Base-by-base conservation (phyloP, 2,888 invertebrate species). In the Campoplex capitator region DNA sequence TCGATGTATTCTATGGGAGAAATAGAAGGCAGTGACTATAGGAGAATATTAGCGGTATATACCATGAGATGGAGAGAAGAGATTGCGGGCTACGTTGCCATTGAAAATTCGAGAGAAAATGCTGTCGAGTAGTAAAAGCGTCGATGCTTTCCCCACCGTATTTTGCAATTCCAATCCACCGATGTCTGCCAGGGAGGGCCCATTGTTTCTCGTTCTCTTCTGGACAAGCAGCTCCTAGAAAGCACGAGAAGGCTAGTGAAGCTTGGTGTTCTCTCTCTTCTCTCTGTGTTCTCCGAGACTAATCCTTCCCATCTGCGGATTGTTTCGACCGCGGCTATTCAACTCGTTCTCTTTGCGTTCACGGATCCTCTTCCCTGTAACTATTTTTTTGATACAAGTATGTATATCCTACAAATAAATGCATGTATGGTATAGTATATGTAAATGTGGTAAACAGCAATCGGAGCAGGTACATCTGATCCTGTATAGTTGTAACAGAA, bases 121-220 rank as follows among this genome's bases (percentile, higher is more conserved):
- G 68, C 73, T 79, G 84, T 76, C 78, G 84, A 65, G 71, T 51
- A 80, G 82, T 85, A 67, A 83, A 84, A 88, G 87, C 80, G 79
- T 89, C 90, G 89, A 90, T 89, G 86, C 86, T 87, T 58, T 71
- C 35, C 51, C 56, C 81, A 51, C 84, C 65, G 86, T 88, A 89
- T 91, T 91, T 91, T 88, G 89, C 91, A 90, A 90, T 89, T 90
- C 88, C 89, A 88, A 91, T 92, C 86, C 88, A 86, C 84, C 88
- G 88, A 89, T 88, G 86, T 84, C 76, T 51, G 76, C 58, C 76
- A 70, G 56, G 71, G 73, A 75, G 86, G 67, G 32, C 76, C 85
- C 74, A 89, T 89, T 89, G 89, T 89, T 89, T 85, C 88, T 85
- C 84, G 78, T 86, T 85, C 76, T 84, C 48, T 75, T 42, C 79